Conservation (phyloP, 2,888 invertebrate species). For the Thymelicus sylvestris region DNA sequence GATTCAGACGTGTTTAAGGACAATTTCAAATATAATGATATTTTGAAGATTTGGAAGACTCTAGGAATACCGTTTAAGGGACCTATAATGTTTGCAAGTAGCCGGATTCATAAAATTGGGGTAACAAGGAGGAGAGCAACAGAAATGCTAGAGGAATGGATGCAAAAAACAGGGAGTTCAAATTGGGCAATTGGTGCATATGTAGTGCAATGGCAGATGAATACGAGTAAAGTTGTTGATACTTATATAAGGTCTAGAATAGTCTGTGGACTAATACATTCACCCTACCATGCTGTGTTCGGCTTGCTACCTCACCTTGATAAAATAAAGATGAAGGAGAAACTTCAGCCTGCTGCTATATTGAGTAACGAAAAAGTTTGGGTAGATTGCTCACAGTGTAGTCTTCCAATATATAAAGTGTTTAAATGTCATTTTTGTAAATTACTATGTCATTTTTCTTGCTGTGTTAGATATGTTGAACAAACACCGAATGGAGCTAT, state of each 20-base stretch:
- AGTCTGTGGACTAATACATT: background rate
- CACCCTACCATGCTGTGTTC: constrained; percentile 9
- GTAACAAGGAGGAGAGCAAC: background rate
- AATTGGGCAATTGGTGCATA: constrained; percentile 3
- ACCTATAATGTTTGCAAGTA: background rate
- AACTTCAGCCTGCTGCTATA: background rate
- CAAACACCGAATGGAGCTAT: background rate
- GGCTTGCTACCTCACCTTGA: background rate
- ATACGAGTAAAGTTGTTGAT: background rate
- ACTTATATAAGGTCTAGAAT: constrained; percentile 2
- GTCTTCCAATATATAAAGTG: background rate
- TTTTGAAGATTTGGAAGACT: background rate
- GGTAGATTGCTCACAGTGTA: constrained; percentile 3
- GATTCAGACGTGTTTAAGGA: background rate
- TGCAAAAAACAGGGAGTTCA: background rate
- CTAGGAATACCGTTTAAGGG: background rate
- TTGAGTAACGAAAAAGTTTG: background rate
- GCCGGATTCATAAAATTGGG: background rate
- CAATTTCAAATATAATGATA: background rate
- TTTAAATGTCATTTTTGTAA: constrained; percentile 8
- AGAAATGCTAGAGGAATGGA: background rate
- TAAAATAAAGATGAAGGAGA: background rate
- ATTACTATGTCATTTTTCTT: background rate
- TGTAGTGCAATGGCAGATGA: constrained; percentile 1
- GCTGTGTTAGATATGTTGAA: constrained; percentile 9